phyloP scores from a whole-genome alignment of 2,113 vertebrate species.

The Calidris pygmaea region DNA sequence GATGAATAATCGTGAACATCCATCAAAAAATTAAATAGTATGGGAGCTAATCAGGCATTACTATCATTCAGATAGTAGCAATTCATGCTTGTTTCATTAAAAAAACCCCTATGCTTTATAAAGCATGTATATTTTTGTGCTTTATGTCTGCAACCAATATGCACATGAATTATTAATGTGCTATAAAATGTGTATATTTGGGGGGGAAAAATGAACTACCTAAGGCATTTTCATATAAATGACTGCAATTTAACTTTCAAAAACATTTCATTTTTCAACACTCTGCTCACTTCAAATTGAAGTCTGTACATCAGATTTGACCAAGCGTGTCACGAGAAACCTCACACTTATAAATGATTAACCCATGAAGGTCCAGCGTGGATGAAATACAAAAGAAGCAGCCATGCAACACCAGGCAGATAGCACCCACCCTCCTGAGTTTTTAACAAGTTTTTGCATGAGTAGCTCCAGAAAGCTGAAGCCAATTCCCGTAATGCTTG shows the following conservation, averaged over 20 bases:
- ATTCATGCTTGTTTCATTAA: constrained; percentile 24
- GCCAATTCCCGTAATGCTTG: neutral
- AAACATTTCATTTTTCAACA: constrained; percentile 43
- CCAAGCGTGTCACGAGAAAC: constrained; percentile 9
- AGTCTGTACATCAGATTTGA: neutral
- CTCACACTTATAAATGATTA: constrained; percentile 27
- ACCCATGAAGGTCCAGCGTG: neutral
- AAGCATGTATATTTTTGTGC: neutral
- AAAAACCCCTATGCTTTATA: neutral
- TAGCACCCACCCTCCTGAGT: neutral
- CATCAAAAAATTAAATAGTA: constrained; percentile 30
- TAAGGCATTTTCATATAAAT: constrained; percentile 57
- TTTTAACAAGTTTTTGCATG: neutral
- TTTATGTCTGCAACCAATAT: constrained; percentile 32
- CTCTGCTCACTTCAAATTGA: constrained; percentile 13
- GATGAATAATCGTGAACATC: neutral
- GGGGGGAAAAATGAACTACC: neutral
- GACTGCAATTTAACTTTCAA: constrained; percentile 47
- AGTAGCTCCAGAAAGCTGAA: neutral
- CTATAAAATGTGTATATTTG: constrained; percentile 11
- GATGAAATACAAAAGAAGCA: neutral
- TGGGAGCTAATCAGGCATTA: constrained; percentile 10
- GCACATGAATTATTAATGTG: constrained; percentile 59
- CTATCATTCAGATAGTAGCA: neutral
- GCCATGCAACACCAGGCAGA: neutral